These are phyloP conservation scores for Dendronephthya gigantea DNA, from an alignment of 64 coral and sea anemone genomes.

Conservation along the genomic window DNA sequence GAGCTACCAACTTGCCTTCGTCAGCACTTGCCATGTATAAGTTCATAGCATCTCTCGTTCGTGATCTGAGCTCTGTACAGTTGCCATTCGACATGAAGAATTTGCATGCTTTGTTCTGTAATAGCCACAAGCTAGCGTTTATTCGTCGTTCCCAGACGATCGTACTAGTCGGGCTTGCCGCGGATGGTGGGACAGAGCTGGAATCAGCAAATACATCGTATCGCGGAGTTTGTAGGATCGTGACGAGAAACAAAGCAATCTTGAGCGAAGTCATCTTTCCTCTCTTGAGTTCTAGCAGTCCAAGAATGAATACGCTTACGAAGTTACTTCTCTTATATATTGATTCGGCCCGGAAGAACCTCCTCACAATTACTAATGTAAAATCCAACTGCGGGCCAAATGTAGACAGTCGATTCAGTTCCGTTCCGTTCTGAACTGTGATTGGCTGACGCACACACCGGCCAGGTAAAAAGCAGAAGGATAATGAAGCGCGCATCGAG, in stretches of 20 bases:
- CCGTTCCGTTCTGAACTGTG: not conserved
- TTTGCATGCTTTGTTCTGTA: not conserved
- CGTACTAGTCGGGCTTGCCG: not conserved
- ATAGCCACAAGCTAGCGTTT: not conserved
- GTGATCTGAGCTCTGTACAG: not conserved
- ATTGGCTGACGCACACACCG: not conserved
- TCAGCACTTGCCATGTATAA: slow-evolving; percentile 27
- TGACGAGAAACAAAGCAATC: not conserved
- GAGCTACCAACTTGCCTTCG: slow-evolving; percentile 5
- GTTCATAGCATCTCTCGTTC: slow-evolving; percentile 11
- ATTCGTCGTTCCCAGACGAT: not conserved
- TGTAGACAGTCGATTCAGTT: slow-evolving; percentile 13
- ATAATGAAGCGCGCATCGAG: not conserved
- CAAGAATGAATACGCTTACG: not conserved
- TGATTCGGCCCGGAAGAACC: not conserved
- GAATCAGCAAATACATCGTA: not conserved
- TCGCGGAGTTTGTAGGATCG: not conserved
- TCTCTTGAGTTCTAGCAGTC: not conserved
- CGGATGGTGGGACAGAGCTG: not conserved
- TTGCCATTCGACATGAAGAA: slow-evolving; percentile 15
- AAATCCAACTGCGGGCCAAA: slow-evolving; percentile 23
- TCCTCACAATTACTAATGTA: slow-evolving; percentile 12
- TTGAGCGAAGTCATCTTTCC: not conserved
- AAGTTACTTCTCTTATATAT: not conserved
- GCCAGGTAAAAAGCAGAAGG: not conserved